Conservation (phyloP, 2,113 vertebrate genomes). For the Zosterops borbonicus region DNA sequence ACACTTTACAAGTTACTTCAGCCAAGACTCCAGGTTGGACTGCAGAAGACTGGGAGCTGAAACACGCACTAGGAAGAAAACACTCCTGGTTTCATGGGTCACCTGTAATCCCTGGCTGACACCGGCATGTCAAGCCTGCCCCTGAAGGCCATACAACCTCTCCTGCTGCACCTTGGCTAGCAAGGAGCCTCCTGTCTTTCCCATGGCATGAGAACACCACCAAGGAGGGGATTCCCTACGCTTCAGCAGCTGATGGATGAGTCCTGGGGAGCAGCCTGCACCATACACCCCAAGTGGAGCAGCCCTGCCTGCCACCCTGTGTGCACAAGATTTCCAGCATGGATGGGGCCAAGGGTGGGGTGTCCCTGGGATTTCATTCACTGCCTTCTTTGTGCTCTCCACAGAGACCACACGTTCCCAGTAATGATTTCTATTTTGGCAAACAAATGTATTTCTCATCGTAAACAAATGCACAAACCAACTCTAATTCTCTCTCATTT, state of each 20-base stretch:
- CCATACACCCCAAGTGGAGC: fast-evolving
- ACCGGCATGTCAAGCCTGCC: not conserved
- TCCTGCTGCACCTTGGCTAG: not conserved
- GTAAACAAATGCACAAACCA: not conserved
- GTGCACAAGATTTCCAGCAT: not conserved
- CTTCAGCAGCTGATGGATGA: not conserved
- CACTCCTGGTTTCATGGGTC: not conserved
- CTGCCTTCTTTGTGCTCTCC: not conserved
- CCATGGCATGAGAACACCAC: not conserved
- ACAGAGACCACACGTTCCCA: not conserved
- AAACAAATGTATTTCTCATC: not conserved
- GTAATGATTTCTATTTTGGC: not conserved
- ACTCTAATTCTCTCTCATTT: not conserved
- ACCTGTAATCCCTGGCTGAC: not conserved
- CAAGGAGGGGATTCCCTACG: not conserved
- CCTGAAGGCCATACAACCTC: not conserved
- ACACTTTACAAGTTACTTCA: not conserved
- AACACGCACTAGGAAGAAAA: fast-evolving
- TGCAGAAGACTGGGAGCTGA: not conserved
- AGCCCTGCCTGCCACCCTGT: fast-evolving
- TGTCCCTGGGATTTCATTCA: not conserved
- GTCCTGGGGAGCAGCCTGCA: not conserved
- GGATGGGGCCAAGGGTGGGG: fast-evolving
- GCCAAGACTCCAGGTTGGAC: not conserved
- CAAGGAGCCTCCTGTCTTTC: not conserved